phyloP scores from a whole-genome alignment of 2,797 vertebrate species.

The Cossypha heuglini region DNA sequence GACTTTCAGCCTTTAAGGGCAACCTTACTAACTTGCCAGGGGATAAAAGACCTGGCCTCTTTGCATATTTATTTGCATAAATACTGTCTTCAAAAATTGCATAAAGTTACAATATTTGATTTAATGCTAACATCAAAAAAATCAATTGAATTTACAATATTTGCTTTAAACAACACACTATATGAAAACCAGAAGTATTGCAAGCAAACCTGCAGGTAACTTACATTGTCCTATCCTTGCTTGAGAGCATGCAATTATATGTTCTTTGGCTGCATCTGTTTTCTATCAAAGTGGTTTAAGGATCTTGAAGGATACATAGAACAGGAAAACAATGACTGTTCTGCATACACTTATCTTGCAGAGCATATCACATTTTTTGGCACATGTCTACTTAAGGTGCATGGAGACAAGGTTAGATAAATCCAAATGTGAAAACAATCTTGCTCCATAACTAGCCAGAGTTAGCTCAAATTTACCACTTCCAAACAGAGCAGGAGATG shows the following conservation, averaged over 20 bases:
- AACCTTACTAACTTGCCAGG: not conserved
- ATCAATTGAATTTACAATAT: not conserved
- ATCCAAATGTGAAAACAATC: not conserved
- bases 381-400: not conserved
- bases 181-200: not conserved
- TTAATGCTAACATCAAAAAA: not conserved
- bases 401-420: not conserved
- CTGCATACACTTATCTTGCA: not conserved
- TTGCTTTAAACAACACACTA: not conserved
- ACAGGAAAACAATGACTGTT: not conserved
- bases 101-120: not conserved
- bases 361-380: not conserved
- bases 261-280: not conserved
- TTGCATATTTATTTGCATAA: conserved; percentile 57
- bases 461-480: not conserved
- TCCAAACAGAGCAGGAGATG: not conserved
- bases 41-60: not conserved
- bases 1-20: not conserved
- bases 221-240: not conserved
- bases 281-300: not conserved
- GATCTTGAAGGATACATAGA: not conserved
- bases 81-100: not conserved
- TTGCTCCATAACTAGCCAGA: not conserved
- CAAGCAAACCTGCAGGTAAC: not conserved
- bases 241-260: not conserved